Evolutionary conservation across 2,113 vertebrate species (phyloP).

Genomic region (Hippocampus guttulatus): DNA sequence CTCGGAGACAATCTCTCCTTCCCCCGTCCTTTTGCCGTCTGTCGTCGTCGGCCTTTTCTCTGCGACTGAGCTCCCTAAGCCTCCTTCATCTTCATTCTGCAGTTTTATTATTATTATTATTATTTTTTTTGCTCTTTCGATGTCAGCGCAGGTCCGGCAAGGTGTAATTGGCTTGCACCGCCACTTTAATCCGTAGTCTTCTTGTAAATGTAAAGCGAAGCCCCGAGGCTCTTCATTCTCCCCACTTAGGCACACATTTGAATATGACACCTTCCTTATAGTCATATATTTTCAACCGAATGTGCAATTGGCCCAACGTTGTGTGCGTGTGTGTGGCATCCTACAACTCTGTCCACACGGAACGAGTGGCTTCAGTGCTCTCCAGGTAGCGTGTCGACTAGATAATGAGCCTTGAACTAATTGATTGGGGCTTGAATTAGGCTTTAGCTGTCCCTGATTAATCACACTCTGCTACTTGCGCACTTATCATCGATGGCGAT

Average conservation of each 20-base stretch:
- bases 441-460: slow-evolving; percentile 69
- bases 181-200: slow-evolving; percentile 71
- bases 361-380: slow-evolving; percentile 55
- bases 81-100: slow-evolving; percentile 28
- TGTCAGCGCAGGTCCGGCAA: slow-evolving; percentile 44
- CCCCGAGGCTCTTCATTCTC: slow-evolving; percentile 44
- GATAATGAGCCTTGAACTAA: slow-evolving; percentile 63
- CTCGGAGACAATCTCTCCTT: slow-evolving; percentile 16
- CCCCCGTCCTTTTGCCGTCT: slow-evolving; percentile 6
- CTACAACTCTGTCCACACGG: slow-evolving; percentile 37
- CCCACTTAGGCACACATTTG: slow-evolving; percentile 10
- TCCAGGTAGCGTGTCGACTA: slow-evolving; percentile 66
- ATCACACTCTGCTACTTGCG: slow-evolving; percentile 57
- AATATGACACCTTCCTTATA: slow-evolving; percentile 17
- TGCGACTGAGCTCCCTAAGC: slow-evolving; percentile 18
- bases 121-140: slow-evolving; percentile 23
- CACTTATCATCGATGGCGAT: slow-evolving; percentile 32
- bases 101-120: background rate
- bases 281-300: background rate
- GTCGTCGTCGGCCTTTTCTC: slow-evolving; percentile 13
- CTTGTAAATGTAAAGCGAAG: slow-evolving; percentile 61
- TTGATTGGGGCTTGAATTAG: slow-evolving; percentile 71
- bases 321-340: background rate
- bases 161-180: slow-evolving; percentile 63
- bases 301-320: background rate